phyloP scores from a whole-genome alignment of 2,797 vertebrate species.

The Denticeps clupeoides region DNA sequence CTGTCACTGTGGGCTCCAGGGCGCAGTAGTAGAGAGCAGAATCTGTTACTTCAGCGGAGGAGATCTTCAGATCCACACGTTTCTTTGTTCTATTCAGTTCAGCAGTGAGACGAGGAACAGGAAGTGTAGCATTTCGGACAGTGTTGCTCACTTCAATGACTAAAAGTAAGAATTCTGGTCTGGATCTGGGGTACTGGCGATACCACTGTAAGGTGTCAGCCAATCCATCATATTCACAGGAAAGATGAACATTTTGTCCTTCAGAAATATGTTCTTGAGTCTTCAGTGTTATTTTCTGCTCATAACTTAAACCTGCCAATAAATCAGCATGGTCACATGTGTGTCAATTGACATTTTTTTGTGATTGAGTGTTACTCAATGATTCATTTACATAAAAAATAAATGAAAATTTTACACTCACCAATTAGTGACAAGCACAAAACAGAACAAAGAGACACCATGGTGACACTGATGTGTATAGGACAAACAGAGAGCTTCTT shows the following conservation, averaged over 20 bases:
- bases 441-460: too few relatives aligned
- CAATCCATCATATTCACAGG: background rate
- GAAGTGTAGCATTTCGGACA: background rate
- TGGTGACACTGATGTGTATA: too few relatives aligned
- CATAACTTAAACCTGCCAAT: too few relatives aligned
- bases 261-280: background rate
- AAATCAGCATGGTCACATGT: too few relatives aligned
- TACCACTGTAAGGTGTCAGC: conserved; percentile 1
- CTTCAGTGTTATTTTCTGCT: background rate
- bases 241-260: background rate
- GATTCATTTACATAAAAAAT: too few relatives aligned
- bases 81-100: background rate
- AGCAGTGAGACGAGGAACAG: background rate
- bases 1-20: conserved; percentile 7
- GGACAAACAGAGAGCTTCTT: too few relatives aligned
- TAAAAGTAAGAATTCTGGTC: background rate
- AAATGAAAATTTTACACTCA: too few relatives aligned
- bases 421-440: too few relatives aligned
- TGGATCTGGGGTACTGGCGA: background rate
- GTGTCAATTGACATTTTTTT: too few relatives aligned
- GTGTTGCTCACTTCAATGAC: background rate
- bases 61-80: conserved; percentile 1
- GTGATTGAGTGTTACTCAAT: too few relatives aligned
- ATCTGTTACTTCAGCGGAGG: conserved; percentile 8
- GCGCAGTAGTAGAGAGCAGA: conserved; percentile 11